A percentile compares a stretch with the other conserved stretches of the same genome.
Conservation (phyloP, 2,113 vertebrate species). For the Tringa solitaria region DNA sequence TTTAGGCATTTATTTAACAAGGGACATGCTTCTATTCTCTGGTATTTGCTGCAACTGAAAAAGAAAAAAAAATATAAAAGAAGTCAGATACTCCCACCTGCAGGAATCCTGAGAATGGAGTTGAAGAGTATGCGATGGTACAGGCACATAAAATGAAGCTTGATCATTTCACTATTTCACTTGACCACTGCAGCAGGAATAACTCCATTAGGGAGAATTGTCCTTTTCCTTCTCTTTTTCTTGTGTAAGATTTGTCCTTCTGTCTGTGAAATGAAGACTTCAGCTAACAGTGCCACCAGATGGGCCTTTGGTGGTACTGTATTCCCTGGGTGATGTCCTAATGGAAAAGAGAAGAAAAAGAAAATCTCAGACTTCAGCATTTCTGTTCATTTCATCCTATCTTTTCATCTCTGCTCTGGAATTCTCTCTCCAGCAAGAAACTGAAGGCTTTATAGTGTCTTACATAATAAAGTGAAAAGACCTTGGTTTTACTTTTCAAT, state of each 20-base stretch:
- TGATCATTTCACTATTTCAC: background rate
- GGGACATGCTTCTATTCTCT: background rate
- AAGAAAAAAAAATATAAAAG: background rate
- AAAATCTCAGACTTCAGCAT: background rate
- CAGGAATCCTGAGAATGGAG: background rate
- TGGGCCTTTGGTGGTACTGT: background rate
- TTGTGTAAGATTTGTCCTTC: background rate
- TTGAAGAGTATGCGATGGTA: background rate
- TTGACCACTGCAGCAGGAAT: background rate
- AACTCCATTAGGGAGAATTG: background rate
- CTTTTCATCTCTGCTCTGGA: background rate
- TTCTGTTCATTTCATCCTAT: background rate
- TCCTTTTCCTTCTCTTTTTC: background rate
- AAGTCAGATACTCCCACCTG: background rate
- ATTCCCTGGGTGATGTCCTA: background rate
- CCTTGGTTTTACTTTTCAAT: conserved; percentile 10
- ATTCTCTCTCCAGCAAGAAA: background rate
- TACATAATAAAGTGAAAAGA: conserved; percentile 13
- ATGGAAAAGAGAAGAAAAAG: background rate
- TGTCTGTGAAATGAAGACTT: background rate
- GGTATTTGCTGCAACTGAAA: background rate
- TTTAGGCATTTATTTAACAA: background rate
- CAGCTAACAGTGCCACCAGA: conserved; percentile 37
- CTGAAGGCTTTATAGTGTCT: background rate
- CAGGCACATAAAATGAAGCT: background rate